Base-by-base conservation (phyloP, 2,888 invertebrate species). In the Callimorpha dominula region DNA sequence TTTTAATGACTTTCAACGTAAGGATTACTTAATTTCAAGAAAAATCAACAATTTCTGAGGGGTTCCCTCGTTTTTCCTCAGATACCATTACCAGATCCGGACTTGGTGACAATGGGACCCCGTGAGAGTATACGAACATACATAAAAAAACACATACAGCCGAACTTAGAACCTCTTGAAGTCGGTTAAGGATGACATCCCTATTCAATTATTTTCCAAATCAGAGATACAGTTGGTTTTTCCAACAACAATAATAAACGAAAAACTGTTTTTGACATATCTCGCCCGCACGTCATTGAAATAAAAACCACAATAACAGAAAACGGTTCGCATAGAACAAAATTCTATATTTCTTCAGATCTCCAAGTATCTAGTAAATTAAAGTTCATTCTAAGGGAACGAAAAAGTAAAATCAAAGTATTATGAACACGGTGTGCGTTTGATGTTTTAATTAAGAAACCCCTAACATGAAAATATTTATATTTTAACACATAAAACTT, bases 381-480 rank as follows among this genome's bases (percentile, higher is more conserved):
- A 71, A 77, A 81, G 60, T 68, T 66, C 43, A 68, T 68, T 71
- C 31, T 42, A 50, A 50, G 62, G 68, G 71, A 50, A n/a, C 66
- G 62, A 78, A 79, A 74, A 74, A 76, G 62, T 73, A 60, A 74
- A 75, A 79, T 77, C 70, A 77, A 82, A 83, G 76, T 82, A 72
- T 78, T 79, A 75, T 76, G 68, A 75, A 80, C 78, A 75, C 71
- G 65, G 68, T 78, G 77, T 83, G 81, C 76, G 78, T 86, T 87
- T 88, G 86, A 87, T 88, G 82, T 87, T 86, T 87, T 86, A 86
- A 88, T 86, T 85, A 83, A 83, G 80, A 81, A 84, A 75, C 72
- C 76, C 65, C 63, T 74, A 71, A 76, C 76, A 54, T 79, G 75
- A 81, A 84, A 84, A 79, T 77, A 43, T 77, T 77, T 70, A 71